Evolutionary conservation across 2,113 vertebrate species (phyloP).

Genomic region (Dipodomys merriami): DNA sequence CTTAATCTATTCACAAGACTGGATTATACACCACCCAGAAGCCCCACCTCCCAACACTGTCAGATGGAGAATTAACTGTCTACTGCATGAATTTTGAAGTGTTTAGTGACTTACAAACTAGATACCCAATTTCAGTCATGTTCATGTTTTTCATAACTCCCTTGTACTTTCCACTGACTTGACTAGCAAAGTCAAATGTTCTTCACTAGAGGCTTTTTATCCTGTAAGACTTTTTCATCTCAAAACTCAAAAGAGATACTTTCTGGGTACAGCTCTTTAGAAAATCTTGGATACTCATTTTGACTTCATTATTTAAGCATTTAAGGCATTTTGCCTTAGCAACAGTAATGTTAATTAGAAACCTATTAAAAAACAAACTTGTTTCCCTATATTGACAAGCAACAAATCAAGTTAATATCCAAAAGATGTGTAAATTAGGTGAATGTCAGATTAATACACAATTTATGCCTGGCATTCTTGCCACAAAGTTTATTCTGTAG

Average conservation of each 20-base stretch:
- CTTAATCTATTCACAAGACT: not conserved
- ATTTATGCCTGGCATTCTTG: not conserved
- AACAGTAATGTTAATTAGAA: too few relatives aligned
- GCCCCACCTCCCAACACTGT: too few relatives aligned
- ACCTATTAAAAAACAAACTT: not conserved
- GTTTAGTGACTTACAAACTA: not conserved
- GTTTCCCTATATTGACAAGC: constrained; percentile 24
- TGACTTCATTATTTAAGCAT: not conserved
- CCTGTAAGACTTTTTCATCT: not conserved
- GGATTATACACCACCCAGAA: not conserved
- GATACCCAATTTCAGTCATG: not conserved
- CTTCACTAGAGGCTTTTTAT: not conserved
- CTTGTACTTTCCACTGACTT: not conserved
- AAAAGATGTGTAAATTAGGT: not conserved
- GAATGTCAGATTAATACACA: not conserved
- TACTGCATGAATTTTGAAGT: not conserved
- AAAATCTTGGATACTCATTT: not conserved
- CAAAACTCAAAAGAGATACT: not conserved
- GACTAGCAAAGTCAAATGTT: not conserved
- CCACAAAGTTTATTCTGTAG: not conserved
- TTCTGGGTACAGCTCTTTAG: not conserved
- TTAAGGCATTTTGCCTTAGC: too few relatives aligned
- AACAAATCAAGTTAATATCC: constrained; percentile 16
- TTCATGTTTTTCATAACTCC: not conserved
- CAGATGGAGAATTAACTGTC: not conserved